Evolutionary conservation across 1,140 invertebrate genomes (phyloP).

Genomic region (Hylaeus volcanicus): DNA sequence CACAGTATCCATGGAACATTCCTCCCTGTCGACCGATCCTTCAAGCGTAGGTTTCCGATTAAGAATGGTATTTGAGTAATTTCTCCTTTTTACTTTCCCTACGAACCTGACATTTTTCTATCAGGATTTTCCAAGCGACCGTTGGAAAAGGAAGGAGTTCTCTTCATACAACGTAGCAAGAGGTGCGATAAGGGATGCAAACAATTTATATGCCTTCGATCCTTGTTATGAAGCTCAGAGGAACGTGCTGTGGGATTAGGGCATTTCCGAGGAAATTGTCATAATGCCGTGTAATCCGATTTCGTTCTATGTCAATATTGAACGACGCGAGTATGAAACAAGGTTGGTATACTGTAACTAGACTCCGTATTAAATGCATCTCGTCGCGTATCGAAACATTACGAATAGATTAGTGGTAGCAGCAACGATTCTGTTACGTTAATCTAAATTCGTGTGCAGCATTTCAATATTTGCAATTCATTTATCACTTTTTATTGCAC

Average conservation of each 20-base stretch:
- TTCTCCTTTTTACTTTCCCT: no score
- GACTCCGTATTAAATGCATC: constrained; percentile 23
- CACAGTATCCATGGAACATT: background rate
- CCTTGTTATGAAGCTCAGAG: background rate
- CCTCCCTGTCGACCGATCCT: background rate
- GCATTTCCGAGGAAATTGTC: constrained; percentile 38
- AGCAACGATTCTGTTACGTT: background rate
- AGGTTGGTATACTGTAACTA: constrained; percentile 18
- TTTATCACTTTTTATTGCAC: no score
- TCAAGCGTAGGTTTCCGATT: background rate
- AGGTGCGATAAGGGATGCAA: background rate
- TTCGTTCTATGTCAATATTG: constrained; percentile 35
- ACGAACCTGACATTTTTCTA: background rate
- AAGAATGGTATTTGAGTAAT: no score
- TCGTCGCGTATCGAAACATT: background rate
- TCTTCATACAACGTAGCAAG: background rate
- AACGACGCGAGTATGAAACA: constrained; percentile 1
- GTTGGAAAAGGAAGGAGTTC: background rate
- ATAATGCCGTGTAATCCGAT: constrained; percentile 41
- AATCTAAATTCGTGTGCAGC: no score
- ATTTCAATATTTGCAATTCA: no score
- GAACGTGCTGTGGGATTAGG: constrained; percentile 1
- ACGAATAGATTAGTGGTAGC: background rate
- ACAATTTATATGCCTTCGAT: constrained; percentile 9
- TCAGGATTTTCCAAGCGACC: background rate